Conservation (phyloP, 1,140 invertebrate genomes). For the Agrilus planipennis region DNA sequence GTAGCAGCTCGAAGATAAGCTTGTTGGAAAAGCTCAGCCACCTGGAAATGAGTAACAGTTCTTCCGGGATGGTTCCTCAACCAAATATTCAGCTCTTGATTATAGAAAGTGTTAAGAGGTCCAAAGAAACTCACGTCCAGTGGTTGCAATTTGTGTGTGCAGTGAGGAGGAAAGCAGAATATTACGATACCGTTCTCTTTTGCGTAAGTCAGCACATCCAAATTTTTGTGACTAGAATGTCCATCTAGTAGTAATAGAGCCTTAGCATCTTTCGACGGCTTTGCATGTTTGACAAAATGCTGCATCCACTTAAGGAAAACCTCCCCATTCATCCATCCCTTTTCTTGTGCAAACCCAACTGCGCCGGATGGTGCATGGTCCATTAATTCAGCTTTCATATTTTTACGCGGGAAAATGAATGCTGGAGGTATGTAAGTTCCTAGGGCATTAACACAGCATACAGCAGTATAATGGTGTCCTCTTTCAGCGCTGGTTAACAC, state of each 20-base stretch:
- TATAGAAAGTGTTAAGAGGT: neutral
- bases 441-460: conserved; percentile 1
- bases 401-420: conserved; percentile 14
- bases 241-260: conserved; percentile 28
- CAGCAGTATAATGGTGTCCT: conserved; percentile 9
- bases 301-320: conserved; percentile 28
- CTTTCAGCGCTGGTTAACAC: conserved; percentile 8
- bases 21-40: neutral
- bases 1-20: conserved; percentile 1
- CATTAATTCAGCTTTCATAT: conserved; percentile 8
- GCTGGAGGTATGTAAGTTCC: conserved; percentile 11
- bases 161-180: conserved; percentile 13
- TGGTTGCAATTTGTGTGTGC: conserved; percentile 5
- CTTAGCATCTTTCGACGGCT: conserved; percentile 20
- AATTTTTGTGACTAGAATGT: conserved; percentile 9
- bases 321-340: conserved; percentile 15
- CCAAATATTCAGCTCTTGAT: neutral
- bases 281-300: conserved; percentile 24
- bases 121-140: conserved; percentile 1
- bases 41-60: conserved; percentile 1
- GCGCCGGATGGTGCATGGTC: conserved; percentile 10
- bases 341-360: conserved; percentile 10
- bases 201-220: conserved; percentile 8
- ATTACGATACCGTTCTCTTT: conserved; percentile 11
- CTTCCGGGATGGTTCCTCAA: neutral